phyloP scores from a whole-genome alignment of 2,888 invertebrate genomes.

The Pseudolycoriella hygida region DNA sequence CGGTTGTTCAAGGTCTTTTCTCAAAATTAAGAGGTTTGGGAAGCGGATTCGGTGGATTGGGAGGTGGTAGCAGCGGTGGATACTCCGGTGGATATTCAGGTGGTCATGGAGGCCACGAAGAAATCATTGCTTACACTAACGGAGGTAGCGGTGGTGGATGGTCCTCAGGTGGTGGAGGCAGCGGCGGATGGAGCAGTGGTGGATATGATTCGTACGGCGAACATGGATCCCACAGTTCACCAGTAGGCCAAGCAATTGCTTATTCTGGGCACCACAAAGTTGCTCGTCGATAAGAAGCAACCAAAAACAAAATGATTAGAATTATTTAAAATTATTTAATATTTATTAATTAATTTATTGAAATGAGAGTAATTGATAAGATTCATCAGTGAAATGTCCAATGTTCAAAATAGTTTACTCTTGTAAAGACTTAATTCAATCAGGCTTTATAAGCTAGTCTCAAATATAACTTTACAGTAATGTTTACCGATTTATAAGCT shows the following conservation, averaged over 20 bases:
- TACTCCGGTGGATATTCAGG: slow-evolving; percentile 20
- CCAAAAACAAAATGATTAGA: neutral
- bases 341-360: neutral
- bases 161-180: slow-evolving; percentile 11
- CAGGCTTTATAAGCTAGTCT: too few species aligned
- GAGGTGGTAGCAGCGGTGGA: slow-evolving; percentile 17
- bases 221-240: slow-evolving; percentile 33
- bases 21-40: slow-evolving; percentile 15
- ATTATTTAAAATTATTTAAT: neutral
- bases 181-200: slow-evolving; percentile 14
- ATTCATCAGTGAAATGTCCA: too few species aligned
- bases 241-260: slow-evolving; percentile 33
- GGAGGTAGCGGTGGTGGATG: slow-evolving; percentile 12
- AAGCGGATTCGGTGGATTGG: slow-evolving; percentile 21
- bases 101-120: slow-evolving; percentile 10
- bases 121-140: neutral
- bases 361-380: neutral
- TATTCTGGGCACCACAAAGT: slow-evolving; percentile 32
- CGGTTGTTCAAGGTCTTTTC: slow-evolving; percentile 22
- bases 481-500: too few species aligned
- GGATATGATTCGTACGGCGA: slow-evolving; percentile 25
- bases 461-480: too few species aligned
- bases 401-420: too few species aligned
- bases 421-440: too few species aligned
- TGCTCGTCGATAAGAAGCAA: slow-evolving; percentile 21